Evolutionary conservation across 2,797 vertebrate genomes (phyloP).

Genomic region (Xiphorhynchus erythropygius): DNA sequence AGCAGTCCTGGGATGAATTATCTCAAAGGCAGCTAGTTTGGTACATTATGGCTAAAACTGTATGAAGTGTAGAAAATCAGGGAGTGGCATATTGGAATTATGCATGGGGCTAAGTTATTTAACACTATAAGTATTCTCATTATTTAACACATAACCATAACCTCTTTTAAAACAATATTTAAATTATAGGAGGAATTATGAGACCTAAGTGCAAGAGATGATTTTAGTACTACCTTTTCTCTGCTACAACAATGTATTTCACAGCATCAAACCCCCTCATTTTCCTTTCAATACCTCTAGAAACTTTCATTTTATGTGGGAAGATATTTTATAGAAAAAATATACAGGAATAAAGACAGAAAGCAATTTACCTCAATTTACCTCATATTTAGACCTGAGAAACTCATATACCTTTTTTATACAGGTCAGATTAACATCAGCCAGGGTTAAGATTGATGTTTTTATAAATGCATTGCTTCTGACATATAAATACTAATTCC

Average conservation of each 20-base stretch:
- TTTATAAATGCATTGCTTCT: neutral
- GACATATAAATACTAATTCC: neutral
- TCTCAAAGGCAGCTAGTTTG: neutral
- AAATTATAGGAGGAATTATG: neutral
- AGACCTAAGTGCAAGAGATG: neutral
- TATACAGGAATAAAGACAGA: neutral
- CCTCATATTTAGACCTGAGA: neutral
- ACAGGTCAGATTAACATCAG: neutral
- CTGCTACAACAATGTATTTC: neutral
- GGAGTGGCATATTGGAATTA: neutral
- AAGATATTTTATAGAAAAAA: neutral
- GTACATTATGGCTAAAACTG: neutral
- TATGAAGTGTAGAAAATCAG: neutral
- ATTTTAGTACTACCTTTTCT: neutral
- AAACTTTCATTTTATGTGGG: neutral
- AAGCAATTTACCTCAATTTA: neutral
- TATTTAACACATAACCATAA: neutral
- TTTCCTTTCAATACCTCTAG: neutral
- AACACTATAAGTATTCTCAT: neutral
- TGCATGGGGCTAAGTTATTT: neutral
- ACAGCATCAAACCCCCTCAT: rapidly evolving
- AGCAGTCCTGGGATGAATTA: neutral
- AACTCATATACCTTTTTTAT: neutral
- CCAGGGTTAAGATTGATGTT: neutral
- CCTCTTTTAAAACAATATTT: neutral